phyloP scores from a whole-genome alignment of 2,113 vertebrate genomes.

The Hemicordylus capensis region DNA sequence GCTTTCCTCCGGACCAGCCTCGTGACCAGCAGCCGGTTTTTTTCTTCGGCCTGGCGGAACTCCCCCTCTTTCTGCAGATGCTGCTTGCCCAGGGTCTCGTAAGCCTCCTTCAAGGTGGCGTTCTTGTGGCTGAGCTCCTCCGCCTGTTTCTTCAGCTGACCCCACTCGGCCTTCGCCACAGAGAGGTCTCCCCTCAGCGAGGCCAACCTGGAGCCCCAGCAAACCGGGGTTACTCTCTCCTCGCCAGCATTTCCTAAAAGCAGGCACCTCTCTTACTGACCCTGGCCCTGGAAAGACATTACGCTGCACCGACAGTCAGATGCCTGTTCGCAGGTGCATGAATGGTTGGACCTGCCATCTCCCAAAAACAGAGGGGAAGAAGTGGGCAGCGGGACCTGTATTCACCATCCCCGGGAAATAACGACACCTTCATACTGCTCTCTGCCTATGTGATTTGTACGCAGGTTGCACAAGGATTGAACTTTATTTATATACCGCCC shows the following conservation, averaged over 20 bases:
- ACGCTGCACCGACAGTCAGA: too few relatives aligned
- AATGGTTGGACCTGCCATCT: too few relatives aligned
- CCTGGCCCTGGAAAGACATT: too few relatives aligned
- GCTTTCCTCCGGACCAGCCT: not conserved
- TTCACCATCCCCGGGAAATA: too few relatives aligned
- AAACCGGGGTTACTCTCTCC: rapidly evolving
- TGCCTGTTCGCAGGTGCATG: too few relatives aligned
- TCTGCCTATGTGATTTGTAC: too few relatives aligned
- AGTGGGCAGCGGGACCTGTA: too few relatives aligned
- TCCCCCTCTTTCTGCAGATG: not conserved
- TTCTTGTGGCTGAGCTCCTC: not conserved
- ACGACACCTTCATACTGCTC: too few relatives aligned
- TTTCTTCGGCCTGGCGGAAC: not conserved
- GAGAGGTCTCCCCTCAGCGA: not conserved
- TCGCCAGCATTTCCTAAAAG: not conserved
- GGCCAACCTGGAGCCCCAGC: not conserved
- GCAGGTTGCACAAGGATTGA: too few relatives aligned
- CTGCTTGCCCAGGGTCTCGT: not conserved
- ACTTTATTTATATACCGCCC: too few relatives aligned
- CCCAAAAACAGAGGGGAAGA: too few relatives aligned
- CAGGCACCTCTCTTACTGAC: not conserved
- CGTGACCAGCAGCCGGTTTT: not conserved
- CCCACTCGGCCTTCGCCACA: rapidly evolving
- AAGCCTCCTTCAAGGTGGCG: not conserved
- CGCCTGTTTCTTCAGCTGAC: not conserved